phyloP scores from a whole-genome alignment of 2,113 vertebrate genomes.

The Cisticola juncidis region DNA sequence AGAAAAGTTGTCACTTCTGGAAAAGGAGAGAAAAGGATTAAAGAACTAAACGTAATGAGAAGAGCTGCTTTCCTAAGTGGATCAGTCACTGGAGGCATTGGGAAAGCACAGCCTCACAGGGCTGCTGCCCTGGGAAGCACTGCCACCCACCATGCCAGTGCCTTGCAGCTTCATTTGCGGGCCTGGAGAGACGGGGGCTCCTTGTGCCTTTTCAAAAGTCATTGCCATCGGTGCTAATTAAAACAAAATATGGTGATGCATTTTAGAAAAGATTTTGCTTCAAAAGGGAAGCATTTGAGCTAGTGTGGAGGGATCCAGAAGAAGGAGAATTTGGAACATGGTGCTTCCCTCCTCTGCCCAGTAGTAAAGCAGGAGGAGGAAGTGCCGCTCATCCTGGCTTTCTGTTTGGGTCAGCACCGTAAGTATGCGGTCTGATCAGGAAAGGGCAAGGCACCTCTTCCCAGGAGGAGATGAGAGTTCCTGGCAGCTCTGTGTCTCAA shows the following conservation, averaged over 20 bases:
- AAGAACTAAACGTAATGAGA: neutral
- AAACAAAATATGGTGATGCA: neutral
- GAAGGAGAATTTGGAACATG: neutral
- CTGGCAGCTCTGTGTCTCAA: accelerated
- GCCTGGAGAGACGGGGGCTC: neutral
- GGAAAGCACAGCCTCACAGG: neutral
- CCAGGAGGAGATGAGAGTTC: neutral
- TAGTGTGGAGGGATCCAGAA: neutral
- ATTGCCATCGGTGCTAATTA: neutral
- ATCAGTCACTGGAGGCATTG: neutral
- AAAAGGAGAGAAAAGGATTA: neutral
- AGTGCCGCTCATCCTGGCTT: accelerated
- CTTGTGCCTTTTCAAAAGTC: neutral
- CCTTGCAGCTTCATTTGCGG: neutral
- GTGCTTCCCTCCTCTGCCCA: neutral
- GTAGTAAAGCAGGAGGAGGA: neutral
- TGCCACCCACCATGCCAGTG: neutral
- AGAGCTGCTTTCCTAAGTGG: neutral
- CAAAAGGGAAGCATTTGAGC: neutral
- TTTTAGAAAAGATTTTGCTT: neutral
- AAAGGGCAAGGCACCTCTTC: neutral
- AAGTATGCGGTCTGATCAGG: neutral
- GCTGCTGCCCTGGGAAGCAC: neutral
- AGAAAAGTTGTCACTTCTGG: neutral
- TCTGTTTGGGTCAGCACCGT: neutral